Base-by-base conservation (phyloP, 2,888 invertebrate species). In the Bedellia somnulentella region DNA sequence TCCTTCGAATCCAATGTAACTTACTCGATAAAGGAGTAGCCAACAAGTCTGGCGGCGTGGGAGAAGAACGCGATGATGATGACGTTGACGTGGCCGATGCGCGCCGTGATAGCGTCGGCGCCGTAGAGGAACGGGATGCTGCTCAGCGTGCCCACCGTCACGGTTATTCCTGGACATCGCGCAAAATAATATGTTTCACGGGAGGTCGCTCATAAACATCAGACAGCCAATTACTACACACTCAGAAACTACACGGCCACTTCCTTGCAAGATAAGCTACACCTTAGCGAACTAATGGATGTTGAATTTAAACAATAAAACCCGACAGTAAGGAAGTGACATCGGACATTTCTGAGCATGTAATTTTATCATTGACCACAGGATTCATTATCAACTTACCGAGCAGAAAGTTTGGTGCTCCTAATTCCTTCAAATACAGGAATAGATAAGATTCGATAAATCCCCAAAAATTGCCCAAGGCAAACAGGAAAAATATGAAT, bases 401-500 rank as follows among this genome's bases (percentile, higher is more conserved):
- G 29, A 91, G 63, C 36, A 91, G 68, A 55, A 87, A 89, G 58
- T 87, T 90, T 1, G 89, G 88, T 29, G 90, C 89, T 11, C 89
- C 86, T 37, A 92, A 73, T 57, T 91, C 90, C 59, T 86, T 87
- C 38, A 93, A 76, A 57, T 89, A 93, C 49, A 92, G 80, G 57
- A 92, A 93, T 17, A 93, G 68, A 55, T 89, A 93, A 30, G 89
- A 89, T 58, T 93, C 93, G 32, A 93, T 89, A 58, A 91, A 91
- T 16, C 93, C 93, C 86, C 89, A 91, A 54, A 90, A 83, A 48
- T 89, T 88, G 35, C 93, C 93, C 43, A 93, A 76, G 15, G 86
- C 80, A 49, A 90, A 89, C 24, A 93, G 73, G 56, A 91, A 87
- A 45, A 87, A 70, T 48, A 93, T 85, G 49, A 93, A 91, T 24